phyloP scores from a whole-genome alignment of 2,888 invertebrate genomes.

The Pandemis cinnamomeana region DNA sequence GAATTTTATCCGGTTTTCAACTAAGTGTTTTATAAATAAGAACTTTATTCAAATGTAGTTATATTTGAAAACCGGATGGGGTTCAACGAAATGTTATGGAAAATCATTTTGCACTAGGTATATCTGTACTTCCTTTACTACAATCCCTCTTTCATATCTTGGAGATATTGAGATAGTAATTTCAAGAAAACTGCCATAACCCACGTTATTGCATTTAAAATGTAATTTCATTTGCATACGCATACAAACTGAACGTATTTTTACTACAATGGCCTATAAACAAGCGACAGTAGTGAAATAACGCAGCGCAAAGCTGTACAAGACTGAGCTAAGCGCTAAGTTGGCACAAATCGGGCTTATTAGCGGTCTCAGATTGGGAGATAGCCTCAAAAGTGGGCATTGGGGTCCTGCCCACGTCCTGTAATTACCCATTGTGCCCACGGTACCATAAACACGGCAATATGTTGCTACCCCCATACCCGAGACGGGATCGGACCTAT shows the following conservation, averaged over 20 bases:
- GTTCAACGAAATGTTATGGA: too few relatives aligned
- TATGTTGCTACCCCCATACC: conserved; percentile 39
- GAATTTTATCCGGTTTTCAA: too few relatives aligned
- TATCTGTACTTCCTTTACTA: too few relatives aligned
- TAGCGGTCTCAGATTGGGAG: conserved; percentile 61
- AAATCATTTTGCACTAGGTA: too few relatives aligned
- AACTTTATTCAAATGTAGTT: too few relatives aligned
- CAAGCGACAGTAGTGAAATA: neutral
- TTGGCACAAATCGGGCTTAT: conserved; percentile 61
- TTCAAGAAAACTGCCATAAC: neutral
- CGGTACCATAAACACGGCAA: conserved; percentile 47
- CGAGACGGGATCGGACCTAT: conserved; percentile 25
- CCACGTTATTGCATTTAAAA: neutral
- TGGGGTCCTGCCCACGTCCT: conserved; percentile 40
- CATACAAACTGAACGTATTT: neutral
- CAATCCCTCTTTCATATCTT: too few relatives aligned
- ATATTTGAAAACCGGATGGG: too few relatives aligned
- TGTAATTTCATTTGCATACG: neutral
- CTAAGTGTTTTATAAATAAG: too few relatives aligned
- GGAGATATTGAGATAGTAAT: neutral
- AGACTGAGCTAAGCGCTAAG: conserved; percentile 4
- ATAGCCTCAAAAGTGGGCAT: conserved; percentile 52
- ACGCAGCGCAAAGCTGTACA: conserved; percentile 1
- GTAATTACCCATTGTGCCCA: conserved; percentile 52
- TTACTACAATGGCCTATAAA: conserved; percentile 37